Conservation (phyloP, 2,888 invertebrate species). For the Lucinisca nassula region DNA sequence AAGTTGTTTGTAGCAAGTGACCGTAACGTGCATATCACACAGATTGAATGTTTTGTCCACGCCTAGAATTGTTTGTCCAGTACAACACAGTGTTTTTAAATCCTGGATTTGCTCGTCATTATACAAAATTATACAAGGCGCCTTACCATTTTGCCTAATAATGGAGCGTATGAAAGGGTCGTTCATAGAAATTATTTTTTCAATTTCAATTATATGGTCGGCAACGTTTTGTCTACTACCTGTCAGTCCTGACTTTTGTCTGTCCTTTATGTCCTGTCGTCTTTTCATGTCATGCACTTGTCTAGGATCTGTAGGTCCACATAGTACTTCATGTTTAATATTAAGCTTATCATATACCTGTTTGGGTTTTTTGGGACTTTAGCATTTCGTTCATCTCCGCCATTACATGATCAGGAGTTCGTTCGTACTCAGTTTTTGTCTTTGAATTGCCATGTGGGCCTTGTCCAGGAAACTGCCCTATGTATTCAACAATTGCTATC, state of each 20-base stretch:
- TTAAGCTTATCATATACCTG: constrained; percentile 18
- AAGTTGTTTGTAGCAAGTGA: constrained; percentile 56
- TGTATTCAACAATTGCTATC: constrained; percentile 14
- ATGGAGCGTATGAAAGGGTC: neutral
- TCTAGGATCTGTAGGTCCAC: neutral
- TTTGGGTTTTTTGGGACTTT: constrained; percentile 3
- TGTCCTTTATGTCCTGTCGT: neutral
- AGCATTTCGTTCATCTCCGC: constrained; percentile 8
- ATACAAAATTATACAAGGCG: too few species aligned
- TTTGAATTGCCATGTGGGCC: constrained; percentile 16
- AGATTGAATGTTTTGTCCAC: too few species aligned
- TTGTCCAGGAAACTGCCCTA: constrained; percentile 27
- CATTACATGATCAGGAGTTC: constrained; percentile 31
- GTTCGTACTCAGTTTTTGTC: constrained; percentile 2
- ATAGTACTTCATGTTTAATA: constrained; percentile 14
- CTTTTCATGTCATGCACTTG: constrained; percentile 21
- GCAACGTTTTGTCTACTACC: neutral
- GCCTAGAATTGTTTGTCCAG: constrained; percentile 48
- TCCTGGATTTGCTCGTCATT: constrained; percentile 9
- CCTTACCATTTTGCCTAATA: neutral
- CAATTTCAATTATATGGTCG: neutral
- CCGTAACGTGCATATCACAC: too few species aligned
- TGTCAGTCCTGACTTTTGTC: neutral
- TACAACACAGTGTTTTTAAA: constrained; percentile 41
- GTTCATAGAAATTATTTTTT: neutral